Percentiles rank a stretch among this genome's conserved stretches.
phyloP scores from a whole-genome alignment of 2,797 vertebrate species.

The Trachops cirrhosus region DNA sequence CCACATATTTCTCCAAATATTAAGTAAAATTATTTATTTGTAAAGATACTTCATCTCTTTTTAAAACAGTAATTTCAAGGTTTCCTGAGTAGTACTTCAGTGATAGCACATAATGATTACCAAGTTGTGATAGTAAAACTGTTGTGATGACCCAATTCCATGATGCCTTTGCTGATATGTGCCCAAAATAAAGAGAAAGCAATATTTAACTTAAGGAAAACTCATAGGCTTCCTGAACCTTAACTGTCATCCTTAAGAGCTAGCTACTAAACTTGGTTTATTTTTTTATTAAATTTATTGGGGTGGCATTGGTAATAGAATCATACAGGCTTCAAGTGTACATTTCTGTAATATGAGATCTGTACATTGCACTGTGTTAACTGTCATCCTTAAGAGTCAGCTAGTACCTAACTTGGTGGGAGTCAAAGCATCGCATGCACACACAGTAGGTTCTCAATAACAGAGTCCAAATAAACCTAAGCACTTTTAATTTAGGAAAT shows the following conservation, averaged over 20 bases:
- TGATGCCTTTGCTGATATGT: background rate
- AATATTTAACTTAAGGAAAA: background rate
- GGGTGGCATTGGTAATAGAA: background rate
- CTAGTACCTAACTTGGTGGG: background rate
- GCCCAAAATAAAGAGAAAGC: background rate
- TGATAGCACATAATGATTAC: background rate
- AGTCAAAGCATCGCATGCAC: background rate
- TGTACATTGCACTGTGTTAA: background rate
- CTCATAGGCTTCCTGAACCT: background rate
- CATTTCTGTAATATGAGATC: background rate
- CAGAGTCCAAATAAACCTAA: background rate
- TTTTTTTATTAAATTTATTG: background rate
- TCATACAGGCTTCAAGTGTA: background rate
- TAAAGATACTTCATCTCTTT: slow-evolving; percentile 11
- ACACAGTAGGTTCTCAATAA: background rate
- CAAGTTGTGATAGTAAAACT: background rate
- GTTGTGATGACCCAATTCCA: background rate
- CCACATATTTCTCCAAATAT: background rate
- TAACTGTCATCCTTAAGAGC: background rate
- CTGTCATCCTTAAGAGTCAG: background rate
- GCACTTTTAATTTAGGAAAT: background rate
- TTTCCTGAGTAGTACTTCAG: background rate
- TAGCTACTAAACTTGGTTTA: background rate
- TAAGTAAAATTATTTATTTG: slow-evolving; percentile 13
- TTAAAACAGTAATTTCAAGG: slow-evolving; percentile 19